Percentiles rank a stretch among this genome's conserved stretches.
phyloP scores from a whole-genome alignment of 2,797 vertebrate species.

The Crenichthys baileyi region DNA sequence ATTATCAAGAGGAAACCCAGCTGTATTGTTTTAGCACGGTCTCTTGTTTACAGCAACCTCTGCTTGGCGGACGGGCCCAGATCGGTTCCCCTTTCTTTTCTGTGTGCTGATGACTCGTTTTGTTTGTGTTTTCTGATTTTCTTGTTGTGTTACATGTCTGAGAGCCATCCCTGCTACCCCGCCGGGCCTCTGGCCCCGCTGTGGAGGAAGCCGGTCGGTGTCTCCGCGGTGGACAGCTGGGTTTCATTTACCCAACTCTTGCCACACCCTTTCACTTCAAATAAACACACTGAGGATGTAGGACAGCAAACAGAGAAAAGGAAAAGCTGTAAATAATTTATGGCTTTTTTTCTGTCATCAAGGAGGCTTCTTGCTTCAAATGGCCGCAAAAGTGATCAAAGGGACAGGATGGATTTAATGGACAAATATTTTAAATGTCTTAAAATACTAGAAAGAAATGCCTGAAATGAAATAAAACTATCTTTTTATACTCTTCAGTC shows the following conservation, averaged over 20 bases:
- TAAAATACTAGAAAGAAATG: background rate
- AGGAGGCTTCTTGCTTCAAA: slow-evolving; percentile 1
- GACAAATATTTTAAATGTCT: background rate
- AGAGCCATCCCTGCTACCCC: background rate
- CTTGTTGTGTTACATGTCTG: slow-evolving; percentile 67
- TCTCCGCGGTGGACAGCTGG: slow-evolving; percentile 66
- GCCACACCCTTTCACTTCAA: slow-evolving; percentile 73
- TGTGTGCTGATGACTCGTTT: slow-evolving; percentile 75
- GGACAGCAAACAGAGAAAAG: slow-evolving; percentile 43
- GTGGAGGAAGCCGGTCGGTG: slow-evolving; percentile 54
- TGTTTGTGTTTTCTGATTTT: slow-evolving; percentile 75
- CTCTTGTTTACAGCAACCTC: slow-evolving; percentile 75
- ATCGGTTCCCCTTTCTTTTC: slow-evolving; percentile 60
- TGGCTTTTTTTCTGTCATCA: slow-evolving; percentile 34
- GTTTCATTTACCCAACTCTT: slow-evolving; percentile 57
- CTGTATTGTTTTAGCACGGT: slow-evolving; percentile 77
- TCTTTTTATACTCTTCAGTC: too few species aligned
- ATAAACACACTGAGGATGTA: slow-evolving; percentile 62
- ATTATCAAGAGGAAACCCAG: slow-evolving; percentile 77
- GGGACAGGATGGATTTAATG: background rate
- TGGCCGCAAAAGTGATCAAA: background rate
- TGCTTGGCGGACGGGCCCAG: slow-evolving; percentile 48
- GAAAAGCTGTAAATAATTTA: slow-evolving; percentile 57
- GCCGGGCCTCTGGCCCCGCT: slow-evolving; percentile 44
- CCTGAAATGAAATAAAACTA: background rate